These are phyloP conservation scores for Prosapia bicincta DNA, from an alignment of 2,888 invertebrate genomes.

Conservation along the genomic window DNA sequence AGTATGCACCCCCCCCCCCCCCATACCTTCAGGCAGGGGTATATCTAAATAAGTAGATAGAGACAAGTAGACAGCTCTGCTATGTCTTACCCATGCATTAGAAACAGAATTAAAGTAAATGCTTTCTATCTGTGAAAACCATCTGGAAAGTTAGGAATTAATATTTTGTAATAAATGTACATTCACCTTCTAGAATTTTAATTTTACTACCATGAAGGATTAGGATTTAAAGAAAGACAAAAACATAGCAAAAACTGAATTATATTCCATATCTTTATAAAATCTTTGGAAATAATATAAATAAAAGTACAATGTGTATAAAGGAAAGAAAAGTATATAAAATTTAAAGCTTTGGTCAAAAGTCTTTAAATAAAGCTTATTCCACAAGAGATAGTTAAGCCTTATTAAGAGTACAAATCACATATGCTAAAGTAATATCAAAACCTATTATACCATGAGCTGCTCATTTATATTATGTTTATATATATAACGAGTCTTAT, in stretches of 20 bases:
- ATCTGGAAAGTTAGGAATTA: too few relatives aligned
- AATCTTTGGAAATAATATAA: conserved; percentile 2
- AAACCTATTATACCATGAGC: background rate
- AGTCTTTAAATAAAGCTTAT: background rate
- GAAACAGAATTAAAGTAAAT: too few relatives aligned
- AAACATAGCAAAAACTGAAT: background rate
- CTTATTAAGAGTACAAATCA: background rate
- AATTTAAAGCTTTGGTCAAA: background rate
- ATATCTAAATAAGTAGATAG: too few relatives aligned
- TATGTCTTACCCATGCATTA: too few relatives aligned
- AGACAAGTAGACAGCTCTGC: too few relatives aligned
- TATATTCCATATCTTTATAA: background rate
- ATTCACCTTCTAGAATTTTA: too few relatives aligned
- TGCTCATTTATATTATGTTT: background rate
- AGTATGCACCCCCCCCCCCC: too few relatives aligned
- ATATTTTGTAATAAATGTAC: too few relatives aligned
- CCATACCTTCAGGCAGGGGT: too few relatives aligned
- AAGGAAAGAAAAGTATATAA: background rate
- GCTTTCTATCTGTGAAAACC: too few relatives aligned
- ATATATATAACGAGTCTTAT: too few relatives aligned
- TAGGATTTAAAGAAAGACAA: background rate
- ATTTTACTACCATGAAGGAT: too few relatives aligned
- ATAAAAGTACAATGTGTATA: background rate
- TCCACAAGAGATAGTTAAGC: background rate
- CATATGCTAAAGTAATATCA: background rate